Percentiles rank a stretch among this genome's conserved stretches.
Conservation (phyloP, 1,140 invertebrate genomes). For the Linepithema humile region DNA sequence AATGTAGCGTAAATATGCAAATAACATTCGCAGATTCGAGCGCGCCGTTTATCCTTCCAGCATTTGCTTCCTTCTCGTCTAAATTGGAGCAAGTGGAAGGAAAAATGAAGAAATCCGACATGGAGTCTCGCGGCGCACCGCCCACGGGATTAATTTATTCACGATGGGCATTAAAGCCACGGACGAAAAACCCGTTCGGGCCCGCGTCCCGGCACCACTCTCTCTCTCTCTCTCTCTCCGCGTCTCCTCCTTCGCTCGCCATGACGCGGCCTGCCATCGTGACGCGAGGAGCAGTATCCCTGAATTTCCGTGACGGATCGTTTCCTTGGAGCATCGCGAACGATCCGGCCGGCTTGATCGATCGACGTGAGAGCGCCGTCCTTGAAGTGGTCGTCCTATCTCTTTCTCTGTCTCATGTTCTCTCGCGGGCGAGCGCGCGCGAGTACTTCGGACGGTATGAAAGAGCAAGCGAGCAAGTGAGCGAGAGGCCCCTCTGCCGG, state of each 20-base stretch:
- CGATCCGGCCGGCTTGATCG: constrained; percentile 67
- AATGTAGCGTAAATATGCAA: background rate
- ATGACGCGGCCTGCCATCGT: background rate
- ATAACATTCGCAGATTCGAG: background rate
- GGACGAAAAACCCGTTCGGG: constrained; percentile 5
- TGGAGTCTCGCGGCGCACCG: constrained; percentile 4
- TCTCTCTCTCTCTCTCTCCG: background rate
- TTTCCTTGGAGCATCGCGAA: constrained; percentile 62
- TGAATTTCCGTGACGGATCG: constrained; percentile 54
- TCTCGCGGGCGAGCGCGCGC: background rate
- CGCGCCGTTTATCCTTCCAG: background rate
- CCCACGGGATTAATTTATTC: constrained; percentile 50
- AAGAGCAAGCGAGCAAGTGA: constrained; percentile 35
- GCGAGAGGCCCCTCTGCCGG: constrained; percentile 53
- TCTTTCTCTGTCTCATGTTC: constrained; percentile 39
- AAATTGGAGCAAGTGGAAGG: constrained; percentile 1
- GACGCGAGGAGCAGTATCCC: constrained; percentile 24
- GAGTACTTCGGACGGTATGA: constrained; percentile 14
- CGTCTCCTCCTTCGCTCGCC: background rate
- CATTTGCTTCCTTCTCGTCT: background rate
- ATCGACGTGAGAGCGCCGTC: constrained; percentile 73
- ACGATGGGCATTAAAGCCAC: constrained; percentile 22
- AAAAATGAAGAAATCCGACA: background rate
- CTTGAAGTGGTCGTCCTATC: constrained; percentile 78
- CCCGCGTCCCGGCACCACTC: background rate